These are phyloP conservation scores for Gallinago solitaria DNA, from an alignment of 2,797 vertebrate species.

Conservation along the genomic window DNA sequence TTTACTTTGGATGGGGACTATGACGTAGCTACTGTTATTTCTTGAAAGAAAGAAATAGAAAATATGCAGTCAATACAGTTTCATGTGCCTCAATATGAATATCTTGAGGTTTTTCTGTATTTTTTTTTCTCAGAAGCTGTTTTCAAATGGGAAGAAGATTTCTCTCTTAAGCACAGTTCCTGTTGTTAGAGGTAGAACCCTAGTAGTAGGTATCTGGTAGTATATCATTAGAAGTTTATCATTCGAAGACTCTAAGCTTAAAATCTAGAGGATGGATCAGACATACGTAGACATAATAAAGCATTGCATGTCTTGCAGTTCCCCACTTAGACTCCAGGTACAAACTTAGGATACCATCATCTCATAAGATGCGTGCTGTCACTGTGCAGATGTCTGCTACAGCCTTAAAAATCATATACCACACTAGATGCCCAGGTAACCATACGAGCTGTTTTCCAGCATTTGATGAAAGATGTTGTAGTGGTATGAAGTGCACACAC, in stretches of 20 bases:
- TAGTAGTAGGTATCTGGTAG: neutral
- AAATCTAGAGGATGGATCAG: neutral
- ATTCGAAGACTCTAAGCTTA: neutral
- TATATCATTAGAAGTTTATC: neutral
- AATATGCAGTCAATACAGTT: neutral
- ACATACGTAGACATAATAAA: neutral
- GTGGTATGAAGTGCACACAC: neutral
- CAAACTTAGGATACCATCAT: accelerated
- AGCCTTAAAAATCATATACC: neutral
- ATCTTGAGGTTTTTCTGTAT: accelerated
- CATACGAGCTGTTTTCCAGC: accelerated
- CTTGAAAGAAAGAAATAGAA: neutral
- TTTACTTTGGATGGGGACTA: neutral
- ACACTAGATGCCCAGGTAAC: neutral
- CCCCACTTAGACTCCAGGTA: neutral
- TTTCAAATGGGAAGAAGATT: neutral
- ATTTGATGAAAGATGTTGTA: neutral
- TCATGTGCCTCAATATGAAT: neutral
- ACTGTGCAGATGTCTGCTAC: neutral
- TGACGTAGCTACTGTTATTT: neutral
- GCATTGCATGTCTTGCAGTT: neutral
- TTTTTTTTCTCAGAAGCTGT: neutral
- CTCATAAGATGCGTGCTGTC: neutral
- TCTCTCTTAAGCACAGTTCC: neutral
- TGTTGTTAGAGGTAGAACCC: neutral